Evolutionary conservation across 2,113 vertebrate genomes (phyloP).

Genomic region (Hepsetus odoe): DNA sequence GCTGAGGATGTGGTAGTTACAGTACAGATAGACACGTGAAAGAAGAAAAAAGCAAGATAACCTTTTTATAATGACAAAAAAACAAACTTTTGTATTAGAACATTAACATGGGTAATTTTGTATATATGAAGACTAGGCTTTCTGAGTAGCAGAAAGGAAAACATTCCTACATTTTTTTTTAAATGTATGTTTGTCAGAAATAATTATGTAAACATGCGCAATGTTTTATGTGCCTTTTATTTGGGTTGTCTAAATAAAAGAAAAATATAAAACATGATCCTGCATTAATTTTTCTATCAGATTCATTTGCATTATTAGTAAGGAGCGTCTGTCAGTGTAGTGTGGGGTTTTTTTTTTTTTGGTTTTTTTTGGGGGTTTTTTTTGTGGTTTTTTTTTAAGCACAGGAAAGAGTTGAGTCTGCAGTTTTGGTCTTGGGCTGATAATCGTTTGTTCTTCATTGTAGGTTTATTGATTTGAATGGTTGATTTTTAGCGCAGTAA

Average conservation of each 20-base stretch:
- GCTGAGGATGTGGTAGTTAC: slow-evolving; percentile 92
- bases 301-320: background rate
- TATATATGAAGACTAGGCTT: slow-evolving; percentile 99
- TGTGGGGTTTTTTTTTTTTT: too few species aligned
- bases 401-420: too few species aligned
- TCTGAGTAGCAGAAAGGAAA: slow-evolving; percentile 98
- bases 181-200: slow-evolving; percentile 98
- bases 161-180: slow-evolving; percentile 99
- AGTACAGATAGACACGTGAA: slow-evolving; percentile 78
- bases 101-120: slow-evolving; percentile 99
- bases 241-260: slow-evolving; percentile 99
- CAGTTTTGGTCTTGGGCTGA: too few species aligned
- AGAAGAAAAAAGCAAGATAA: slow-evolving; percentile 88
- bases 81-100: slow-evolving; percentile 99
- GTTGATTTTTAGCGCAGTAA: too few species aligned
- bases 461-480: too few species aligned
- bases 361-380: too few species aligned
- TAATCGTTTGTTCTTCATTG: too few species aligned
- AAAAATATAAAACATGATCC: slow-evolving; percentile 80
- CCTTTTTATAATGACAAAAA: slow-evolving; percentile 76
- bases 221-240: slow-evolving; percentile 99
- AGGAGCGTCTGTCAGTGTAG: too few species aligned
- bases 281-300: background rate
- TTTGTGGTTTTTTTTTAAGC: too few species aligned
- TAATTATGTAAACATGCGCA: slow-evolving; percentile 99